A percentile compares a stretch with the other conserved stretches of the same genome.
phyloP scores from a whole-genome alignment of 2,113 vertebrate genomes.

The Podiceps cristatus region DNA sequence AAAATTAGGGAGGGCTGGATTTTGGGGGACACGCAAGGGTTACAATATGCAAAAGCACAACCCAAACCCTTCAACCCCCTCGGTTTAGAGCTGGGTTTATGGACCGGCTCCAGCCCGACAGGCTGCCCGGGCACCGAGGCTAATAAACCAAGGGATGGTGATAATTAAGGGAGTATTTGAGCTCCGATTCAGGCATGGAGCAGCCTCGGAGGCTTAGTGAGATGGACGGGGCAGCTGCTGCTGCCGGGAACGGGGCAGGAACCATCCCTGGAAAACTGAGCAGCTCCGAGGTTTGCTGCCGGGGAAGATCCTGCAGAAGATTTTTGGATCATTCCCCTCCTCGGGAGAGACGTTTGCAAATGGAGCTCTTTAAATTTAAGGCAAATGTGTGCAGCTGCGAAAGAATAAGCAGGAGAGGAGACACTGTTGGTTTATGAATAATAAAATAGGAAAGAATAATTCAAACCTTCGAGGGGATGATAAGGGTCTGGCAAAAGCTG shows the following conservation, averaged over 20 bases:
- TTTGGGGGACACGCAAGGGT: background rate
- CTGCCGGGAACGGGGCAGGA: background rate
- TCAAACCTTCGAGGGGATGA: background rate
- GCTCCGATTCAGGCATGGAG: background rate
- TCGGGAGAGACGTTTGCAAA: accelerated
- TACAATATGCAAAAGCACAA: accelerated
- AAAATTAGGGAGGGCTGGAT: background rate
- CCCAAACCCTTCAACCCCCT: background rate
- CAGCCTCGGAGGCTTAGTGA: background rate
- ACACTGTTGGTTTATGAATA: background rate
- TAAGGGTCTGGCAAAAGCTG: background rate
- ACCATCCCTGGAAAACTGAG: background rate
- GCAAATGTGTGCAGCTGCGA: background rate
- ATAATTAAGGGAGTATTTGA: background rate
- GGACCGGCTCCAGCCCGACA: accelerated
- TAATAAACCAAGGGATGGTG: background rate
- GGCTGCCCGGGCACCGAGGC: background rate
- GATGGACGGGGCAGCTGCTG: background rate
- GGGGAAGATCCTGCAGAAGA: background rate
- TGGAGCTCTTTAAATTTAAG: accelerated
- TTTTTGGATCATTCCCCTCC: background rate
- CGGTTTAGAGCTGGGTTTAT: background rate
- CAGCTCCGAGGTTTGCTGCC: background rate
- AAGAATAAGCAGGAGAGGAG: background rate
- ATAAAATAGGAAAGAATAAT: background rate